Evolutionary conservation across 2,888 invertebrate species (phyloP).

Genomic region (Dascillus cervinus): DNA sequence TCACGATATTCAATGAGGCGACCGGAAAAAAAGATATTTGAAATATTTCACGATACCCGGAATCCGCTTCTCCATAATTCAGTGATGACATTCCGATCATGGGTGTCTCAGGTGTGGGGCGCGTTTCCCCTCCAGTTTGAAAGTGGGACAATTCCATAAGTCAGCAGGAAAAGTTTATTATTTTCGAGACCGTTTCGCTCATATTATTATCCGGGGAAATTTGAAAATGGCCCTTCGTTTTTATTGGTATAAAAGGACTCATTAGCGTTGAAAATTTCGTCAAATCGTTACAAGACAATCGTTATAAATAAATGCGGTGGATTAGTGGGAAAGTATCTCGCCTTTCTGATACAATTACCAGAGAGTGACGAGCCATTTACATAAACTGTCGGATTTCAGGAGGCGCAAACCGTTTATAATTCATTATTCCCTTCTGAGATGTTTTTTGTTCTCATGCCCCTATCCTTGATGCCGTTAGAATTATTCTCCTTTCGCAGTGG

Average conservation of each 20-base stretch:
- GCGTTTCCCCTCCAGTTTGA: too few relatives aligned
- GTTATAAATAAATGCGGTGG: constrained; percentile 9
- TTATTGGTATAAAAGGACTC: too few relatives aligned
- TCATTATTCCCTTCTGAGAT: constrained; percentile 4
- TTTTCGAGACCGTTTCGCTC: too few relatives aligned
- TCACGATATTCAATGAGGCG: constrained; percentile 24
- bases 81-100: constrained; percentile 20
- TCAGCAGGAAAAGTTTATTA: too few relatives aligned
- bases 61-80: constrained; percentile 22
- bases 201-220: too few relatives aligned
- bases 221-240: too few relatives aligned
- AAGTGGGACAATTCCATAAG: too few relatives aligned
- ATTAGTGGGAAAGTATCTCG: constrained; percentile 8
- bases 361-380: constrained; percentile 19
- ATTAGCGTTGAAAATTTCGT: too few relatives aligned
- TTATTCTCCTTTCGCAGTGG: constrained; percentile 1
- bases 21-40: constrained; percentile 25
- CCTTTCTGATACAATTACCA: constrained; percentile 17
- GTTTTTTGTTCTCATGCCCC: neutral
- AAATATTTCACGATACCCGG: constrained; percentile 23
- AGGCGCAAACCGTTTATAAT: constrained; percentile 12
- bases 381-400: constrained; percentile 14
- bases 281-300: too few relatives aligned
- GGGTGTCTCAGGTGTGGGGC: too few relatives aligned
- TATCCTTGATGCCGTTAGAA: neutral